Evolutionary conservation across 2,797 vertebrate species (phyloP).

Genomic region (Eulemur albifrons): DNA sequence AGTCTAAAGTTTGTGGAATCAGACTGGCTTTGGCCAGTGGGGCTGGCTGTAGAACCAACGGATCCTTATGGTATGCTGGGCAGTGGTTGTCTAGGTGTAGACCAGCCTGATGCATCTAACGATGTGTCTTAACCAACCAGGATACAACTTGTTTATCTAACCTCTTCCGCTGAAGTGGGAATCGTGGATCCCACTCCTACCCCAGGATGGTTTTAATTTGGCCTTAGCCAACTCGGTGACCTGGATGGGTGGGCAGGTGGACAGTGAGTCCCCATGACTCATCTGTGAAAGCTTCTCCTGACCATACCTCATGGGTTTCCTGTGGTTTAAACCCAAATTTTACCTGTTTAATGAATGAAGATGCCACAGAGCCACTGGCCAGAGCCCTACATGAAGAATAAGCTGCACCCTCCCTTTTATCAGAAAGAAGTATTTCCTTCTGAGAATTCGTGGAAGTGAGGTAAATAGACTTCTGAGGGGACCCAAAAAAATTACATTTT

Average conservation of each 20-base stretch:
- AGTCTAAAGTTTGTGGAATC: neutral
- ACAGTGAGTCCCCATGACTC: no score
- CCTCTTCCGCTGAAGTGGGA: neutral
- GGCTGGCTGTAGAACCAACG: neutral
- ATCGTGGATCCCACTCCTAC: no score
- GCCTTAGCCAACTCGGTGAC: neutral
- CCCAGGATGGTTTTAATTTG: neutral
- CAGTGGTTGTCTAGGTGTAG: neutral
- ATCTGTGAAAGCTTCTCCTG: neutral
- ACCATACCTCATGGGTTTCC: neutral
- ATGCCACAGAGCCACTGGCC: neutral
- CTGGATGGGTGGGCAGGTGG: neutral
- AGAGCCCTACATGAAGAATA: neutral
- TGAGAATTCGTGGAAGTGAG: neutral
- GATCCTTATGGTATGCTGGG: accelerated
- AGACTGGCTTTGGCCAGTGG: neutral
- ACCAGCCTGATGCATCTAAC: neutral
- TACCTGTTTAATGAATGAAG: neutral
- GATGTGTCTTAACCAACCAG: neutral
- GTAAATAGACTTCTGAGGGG: neutral
- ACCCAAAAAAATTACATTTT: neutral
- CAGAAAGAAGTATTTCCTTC: neutral
- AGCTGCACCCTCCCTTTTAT: neutral
- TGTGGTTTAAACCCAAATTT: neutral
- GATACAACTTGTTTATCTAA: neutral